Base-by-base conservation (phyloP, 2,888 invertebrate genomes). In the Lasioglossum morio region DNA sequence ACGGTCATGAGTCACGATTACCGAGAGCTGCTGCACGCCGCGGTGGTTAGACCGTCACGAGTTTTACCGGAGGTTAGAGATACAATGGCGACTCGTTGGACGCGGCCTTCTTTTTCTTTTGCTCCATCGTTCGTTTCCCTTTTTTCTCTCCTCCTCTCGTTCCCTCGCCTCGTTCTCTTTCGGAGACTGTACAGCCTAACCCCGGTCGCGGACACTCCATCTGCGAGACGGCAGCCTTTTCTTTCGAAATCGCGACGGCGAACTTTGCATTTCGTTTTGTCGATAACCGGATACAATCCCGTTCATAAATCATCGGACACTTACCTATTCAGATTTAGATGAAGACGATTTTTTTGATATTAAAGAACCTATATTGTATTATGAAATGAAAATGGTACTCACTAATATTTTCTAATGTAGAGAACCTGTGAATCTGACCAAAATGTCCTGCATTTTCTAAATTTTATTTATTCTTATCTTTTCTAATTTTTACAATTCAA, bases 1-100 rank as follows among this genome's bases (percentile, higher is more conserved):
- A 88, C 77, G 83, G 88, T 83, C 92, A 89, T 89, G 88, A 92
- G 88, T 91, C 91, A 91, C 89, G 92, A 91, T 88, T 83, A 89
- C 88, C 57, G 37, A 37, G 89, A 87, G 86, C 77, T 82, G 87
- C 91, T 91, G 87, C 90, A 92, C 88, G 90, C 78, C 85, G 89
- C 72, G 88, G 81, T 87, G 87, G 85, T 86, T 88, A 87, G 86
- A 86, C 53, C 78, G 84, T 91, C 88, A 89, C 87, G 85, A 90
- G 86, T 89, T 90, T 89, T 86, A 89, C 88, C 87, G 82, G 89
- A 88, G 90, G 86, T 91, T 89, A 89, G 63, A 81, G 77, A 87
- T 84, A 87, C 83, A 88, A 90, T 84, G 86, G 75, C 74, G 77
- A 75, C 69, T 82, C 79, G 73, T 75, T 37, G 76, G 81, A 81